Base-by-base conservation (phyloP, 2,113 vertebrate species). In the Chloroceryle aenea region DNA sequence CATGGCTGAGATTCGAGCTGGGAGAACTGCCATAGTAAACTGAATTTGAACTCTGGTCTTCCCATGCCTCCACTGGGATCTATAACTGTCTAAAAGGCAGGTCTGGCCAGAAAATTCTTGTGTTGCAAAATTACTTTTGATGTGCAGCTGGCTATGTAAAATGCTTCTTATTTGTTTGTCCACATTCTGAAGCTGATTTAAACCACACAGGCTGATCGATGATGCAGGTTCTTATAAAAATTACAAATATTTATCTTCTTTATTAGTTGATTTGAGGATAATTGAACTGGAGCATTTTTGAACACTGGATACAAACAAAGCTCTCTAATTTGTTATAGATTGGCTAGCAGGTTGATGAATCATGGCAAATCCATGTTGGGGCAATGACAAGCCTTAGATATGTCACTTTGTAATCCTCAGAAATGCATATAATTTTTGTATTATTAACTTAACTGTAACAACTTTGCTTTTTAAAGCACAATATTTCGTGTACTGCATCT, bases 41-140 rank as follows among this genome's bases (percentile, higher is more conserved):
- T 96, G 96, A 96, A 95, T 96, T 92, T 97, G 96, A 97, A 97
- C 96, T 96, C 96, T 96, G 93, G 83, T 97, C 96, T 97, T 96
- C 96, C 90, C 93, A 94, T 94, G 95, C 86, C 95, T 96, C 96
- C 93, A 76, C 96, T 96, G 96, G 96, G 96, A 97, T 96, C 96
- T 93, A 94, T 96, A 97, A 95, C 96, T 96, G 96, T 96, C 95
- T 97, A 45, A 94, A 97, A 94, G 88, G 90, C 95, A 96, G 93
- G 96, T 93, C 93, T 94, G 88, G 95, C 95, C 95, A 97, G 90
- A 96, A 97, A 93, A 78, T 71, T 96, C 95, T 86, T 94, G 93
- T 93, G 87, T 96, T 97, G 95, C 95, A 96, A 95, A 94, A 94
- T 95, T 93, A 93, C 93, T 96, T 95, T 94, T 96, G 95, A 96